Evolutionary conservation across 37 sponge, comb jelly and placozoan species (phyloP).

Genomic region (Eunapius fragilis): DNA sequence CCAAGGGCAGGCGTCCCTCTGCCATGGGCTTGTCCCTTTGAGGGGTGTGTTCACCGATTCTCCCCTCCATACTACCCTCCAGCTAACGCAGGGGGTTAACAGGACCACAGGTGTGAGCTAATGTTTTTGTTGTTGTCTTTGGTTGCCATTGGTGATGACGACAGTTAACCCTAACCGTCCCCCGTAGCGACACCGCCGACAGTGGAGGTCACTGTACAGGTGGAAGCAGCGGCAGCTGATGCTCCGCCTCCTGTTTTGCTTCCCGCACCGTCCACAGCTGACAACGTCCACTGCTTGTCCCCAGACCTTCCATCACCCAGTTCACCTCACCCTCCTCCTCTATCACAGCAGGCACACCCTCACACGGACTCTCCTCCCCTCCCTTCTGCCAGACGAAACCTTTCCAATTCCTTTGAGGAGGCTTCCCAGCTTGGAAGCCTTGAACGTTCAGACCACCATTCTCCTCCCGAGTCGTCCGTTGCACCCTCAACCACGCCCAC

Average conservation of each 20-base stretch:
- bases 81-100: not conserved
- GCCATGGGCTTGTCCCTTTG: not conserved
- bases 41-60: not conserved
- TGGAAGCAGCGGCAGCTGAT: not conserved
- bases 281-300: not conserved
- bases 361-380: not conserved
- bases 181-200: not conserved
- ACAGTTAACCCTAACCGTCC: not conserved
- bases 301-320: too few species aligned
- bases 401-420: slow-evolving; percentile 66
- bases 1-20: not conserved
- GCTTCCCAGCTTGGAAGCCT: slow-evolving; percentile 18
- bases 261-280: not conserved
- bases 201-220: slow-evolving; percentile 1
- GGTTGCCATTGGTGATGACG: not conserved
- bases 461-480: not conserved
- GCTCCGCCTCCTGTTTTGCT: not conserved
- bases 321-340: not conserved
- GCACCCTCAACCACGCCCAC: not conserved
- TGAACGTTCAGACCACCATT: not conserved
- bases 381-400: slow-evolving; percentile 38
- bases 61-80: not conserved
- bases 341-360: not conserved
- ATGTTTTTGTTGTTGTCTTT: not conserved
- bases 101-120: not conserved